Base-by-base conservation (phyloP, 2,113 vertebrate species). In the Natator depressus region DNA sequence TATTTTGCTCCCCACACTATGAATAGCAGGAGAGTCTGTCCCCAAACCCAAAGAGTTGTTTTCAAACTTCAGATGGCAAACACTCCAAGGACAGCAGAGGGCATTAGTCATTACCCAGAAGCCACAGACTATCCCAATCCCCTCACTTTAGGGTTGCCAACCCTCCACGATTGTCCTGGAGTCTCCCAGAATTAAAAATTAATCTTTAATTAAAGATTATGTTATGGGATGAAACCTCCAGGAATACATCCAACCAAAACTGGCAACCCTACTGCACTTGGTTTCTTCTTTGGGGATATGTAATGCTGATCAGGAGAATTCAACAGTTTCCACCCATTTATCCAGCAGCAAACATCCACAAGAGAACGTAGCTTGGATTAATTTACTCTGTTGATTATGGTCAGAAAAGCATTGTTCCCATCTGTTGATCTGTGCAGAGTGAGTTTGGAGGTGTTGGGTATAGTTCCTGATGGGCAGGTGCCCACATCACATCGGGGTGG, bases 201-300 rank as follows among this genome's bases (percentile, higher is more conserved):
- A 7, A 50, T 50, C 50, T 54, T 54, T 54, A 13, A 53, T 17
- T 53, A 13, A 53, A 57, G 55, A 25, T 57, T 57, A 57, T 57
- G 24, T 25, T 9, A 57, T 24, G 10, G 24, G 55, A 57, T 57
- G 55, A 25, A 57, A 25, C 55, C 55, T 57, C 24, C 55, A 57
- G 55, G 24, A 57, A 57, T 57, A 57, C 4, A 9, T 25, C 55
- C 24, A 57, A 25, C 24, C 54, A 27, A 57, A 57, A 57, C 24
- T 57, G 24, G 24, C 24, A 25, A 57, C 24, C 55, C 55, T 24
- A 25, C 0, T 0, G 29, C 0, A 0, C n/a, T 83, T 1, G 0
- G 20, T 69, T 90, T 69, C 69, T 62, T 59, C 91, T 59, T 85
- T 82, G 91, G 80, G 93, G 47, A 17, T 8, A 8, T 0, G 0